Evolutionary conservation across 2,113 vertebrate species (phyloP), one percentile per base, ranked within the genome.

Genomic region (Dipodomys merriami): DNA sequence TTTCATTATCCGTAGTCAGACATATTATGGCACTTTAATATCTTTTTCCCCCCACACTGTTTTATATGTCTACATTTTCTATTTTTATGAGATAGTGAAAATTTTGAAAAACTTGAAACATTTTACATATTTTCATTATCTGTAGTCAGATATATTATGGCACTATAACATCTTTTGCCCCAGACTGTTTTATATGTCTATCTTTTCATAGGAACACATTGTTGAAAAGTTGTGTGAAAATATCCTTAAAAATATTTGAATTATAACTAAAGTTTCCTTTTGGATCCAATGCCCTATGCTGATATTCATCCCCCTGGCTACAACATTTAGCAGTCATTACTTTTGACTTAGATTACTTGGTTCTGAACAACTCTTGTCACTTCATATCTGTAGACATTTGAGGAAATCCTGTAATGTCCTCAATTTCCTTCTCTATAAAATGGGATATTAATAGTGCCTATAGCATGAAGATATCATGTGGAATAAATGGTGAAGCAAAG

Each of bases 181-280:
- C 30, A 86, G 68, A 39, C 23, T 7, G 67, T 65, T 68, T 73
- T 35, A 7, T 81, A 49, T 46, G 19, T 69, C 93, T 80, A 76
- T 33, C 5, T 10, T 78, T 89, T 49, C 19, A 23, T 46, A 13
- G 57, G 33, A 65, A 76, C n/a, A 73, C 25, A 79, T 86, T 77
- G 53, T 83, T 83, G 49, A 83, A 93, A 91, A 81, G 18, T 16
- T 69, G 35, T 74, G 91, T 82, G 57, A 84, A 64, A 89, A 82
- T 25, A 39, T n/a, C 57, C 18, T 44, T 81, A 67, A 73, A 71
- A 83, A 23, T 67, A 67, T 73, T 84, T 65, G 20, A 84, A 19
- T 1, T 74, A 16, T 73, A 84, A 35, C 27, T 81, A 33, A 80
- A 62, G 60, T 35, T 60, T 92, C n/a, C 30, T 5, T 91, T 22